phyloP scores from a whole-genome alignment of 1,140 invertebrate species.

The Panagrolaimus sp. region DNA sequence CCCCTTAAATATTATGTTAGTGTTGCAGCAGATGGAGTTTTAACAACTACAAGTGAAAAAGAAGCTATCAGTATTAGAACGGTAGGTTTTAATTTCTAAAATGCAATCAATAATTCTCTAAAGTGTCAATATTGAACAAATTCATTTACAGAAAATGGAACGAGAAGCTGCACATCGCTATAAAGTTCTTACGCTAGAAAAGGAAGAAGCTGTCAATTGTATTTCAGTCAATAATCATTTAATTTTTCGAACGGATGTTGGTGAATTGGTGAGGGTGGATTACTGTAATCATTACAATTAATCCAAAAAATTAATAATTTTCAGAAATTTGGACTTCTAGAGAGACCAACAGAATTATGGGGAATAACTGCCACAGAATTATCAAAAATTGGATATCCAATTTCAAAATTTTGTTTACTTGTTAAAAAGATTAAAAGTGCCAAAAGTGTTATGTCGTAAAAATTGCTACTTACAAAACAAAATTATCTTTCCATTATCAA shows the following conservation, averaged over 20 bases:
- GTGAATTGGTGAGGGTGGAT: constrained; percentile 33
- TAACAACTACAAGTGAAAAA: constrained; percentile 44
- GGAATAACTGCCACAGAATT: constrained; percentile 42
- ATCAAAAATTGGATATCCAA: constrained; percentile 40
- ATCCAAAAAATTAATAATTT: constrained; percentile 27
- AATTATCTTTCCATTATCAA: background rate
- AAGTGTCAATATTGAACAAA: too few relatives aligned
- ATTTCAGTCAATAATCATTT: constrained; percentile 49
- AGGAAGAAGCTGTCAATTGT: constrained; percentile 48
- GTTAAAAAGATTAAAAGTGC: constrained; percentile 35
- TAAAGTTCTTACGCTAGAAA: constrained; percentile 45
- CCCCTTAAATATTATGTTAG: constrained; percentile 49
- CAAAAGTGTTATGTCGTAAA: constrained; percentile 3
- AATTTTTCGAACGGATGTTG: constrained; percentile 45
- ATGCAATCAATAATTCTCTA: too few relatives aligned
- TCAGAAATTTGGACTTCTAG: constrained; percentile 49
- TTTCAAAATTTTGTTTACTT: constrained; percentile 41
- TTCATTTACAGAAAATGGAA: constrained; percentile 48
- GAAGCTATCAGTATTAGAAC: constrained; percentile 34
- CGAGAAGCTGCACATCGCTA: constrained; percentile 53
- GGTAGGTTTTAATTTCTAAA: constrained; percentile 17
- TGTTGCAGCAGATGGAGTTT: constrained; percentile 39
- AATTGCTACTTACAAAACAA: background rate
- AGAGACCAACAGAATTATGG: constrained; percentile 47
- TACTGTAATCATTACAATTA: background rate